Evolutionary conservation across 2,888 invertebrate species (phyloP), one percentile per base, ranked within the genome.

Genomic region (Piscicola geometra): DNA sequence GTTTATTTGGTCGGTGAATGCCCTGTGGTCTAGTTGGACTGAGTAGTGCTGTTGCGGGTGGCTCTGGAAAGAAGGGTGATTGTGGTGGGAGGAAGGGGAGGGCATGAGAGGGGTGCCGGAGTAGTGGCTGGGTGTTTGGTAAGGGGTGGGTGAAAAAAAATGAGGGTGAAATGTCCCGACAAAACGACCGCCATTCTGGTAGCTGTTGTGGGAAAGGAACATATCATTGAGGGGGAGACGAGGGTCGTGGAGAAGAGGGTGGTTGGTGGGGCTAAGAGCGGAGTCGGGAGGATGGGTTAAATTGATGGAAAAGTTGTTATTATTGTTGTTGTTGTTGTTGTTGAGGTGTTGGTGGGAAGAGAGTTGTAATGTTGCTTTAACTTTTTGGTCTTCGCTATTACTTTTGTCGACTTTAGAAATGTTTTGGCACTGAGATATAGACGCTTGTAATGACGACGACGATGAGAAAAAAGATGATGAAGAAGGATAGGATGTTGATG

Each of bases 81-180:
- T 64, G 67, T 67, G 32, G 35, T 67, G 67, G 35, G 32, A 67
- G 9, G 67, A 67, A 9, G 67, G 35, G 12, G 67, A 67, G 21
- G 67, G 2, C 2, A 35, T 33, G 32, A 30, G 67, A 21, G 12
- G 5, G 67, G 67, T 33, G 67, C 5, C 3, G 67, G 18, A 21
- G 36, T 73, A 56, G 52, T 60, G 73, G 18, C 32, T n/a, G 35
- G 73, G 36, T 18, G 50, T 60, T 35, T 73, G 73, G 52, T 73
- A 56, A 25, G 60, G 73, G 9, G 60, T 64, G 36, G 60, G 73
- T 5, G 60, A 50, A n/a, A 73, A 73, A 25, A 73, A 28, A n/a
- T 73, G 73, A n/a, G 56, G 73, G 56, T 73, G 73, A 33, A 73
- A 64, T 25, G 56, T 21, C 1, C 73, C 73, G 33, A 73, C 36